Percentiles rank a stretch among this genome's conserved stretches.
These are phyloP conservation scores for Pyrrhia umbra DNA, from an alignment of 2,888 invertebrate species.

Conservation along the genomic window DNA sequence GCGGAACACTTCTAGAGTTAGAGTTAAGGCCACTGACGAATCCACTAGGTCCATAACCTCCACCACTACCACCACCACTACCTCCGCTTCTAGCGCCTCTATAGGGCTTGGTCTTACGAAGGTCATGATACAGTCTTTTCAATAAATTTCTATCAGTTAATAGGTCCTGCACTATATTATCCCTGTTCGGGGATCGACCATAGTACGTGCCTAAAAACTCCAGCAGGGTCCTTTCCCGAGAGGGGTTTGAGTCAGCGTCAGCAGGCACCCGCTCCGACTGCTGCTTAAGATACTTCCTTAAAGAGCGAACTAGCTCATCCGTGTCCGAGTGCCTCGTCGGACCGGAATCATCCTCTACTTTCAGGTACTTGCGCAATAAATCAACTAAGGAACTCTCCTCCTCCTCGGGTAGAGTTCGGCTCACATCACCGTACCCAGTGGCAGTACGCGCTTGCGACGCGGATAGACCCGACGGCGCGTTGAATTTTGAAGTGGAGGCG, in stretches of 20 bases:
- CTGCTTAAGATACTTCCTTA: slow-evolving; percentile 90
- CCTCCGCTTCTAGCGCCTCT: slow-evolving; percentile 81
- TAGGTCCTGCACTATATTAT: slow-evolving; percentile 93
- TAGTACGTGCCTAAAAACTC: slow-evolving; percentile 93
- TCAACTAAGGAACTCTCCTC: slow-evolving; percentile 91
- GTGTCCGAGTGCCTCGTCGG: slow-evolving; percentile 87
- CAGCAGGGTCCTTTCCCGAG: slow-evolving; percentile 88
- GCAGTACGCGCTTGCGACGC: slow-evolving; percentile 30
- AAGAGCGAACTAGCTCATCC: slow-evolving; percentile 91
- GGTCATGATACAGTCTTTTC: slow-evolving; percentile 93
- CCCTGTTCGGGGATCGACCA: slow-evolving; percentile 91
- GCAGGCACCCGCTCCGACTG: slow-evolving; percentile 78
- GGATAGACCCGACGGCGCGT: slow-evolving; percentile 34
- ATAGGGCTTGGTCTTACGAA: slow-evolving; percentile 91
- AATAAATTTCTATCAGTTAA: slow-evolving; percentile 93
- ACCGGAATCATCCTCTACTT: slow-evolving; percentile 88
- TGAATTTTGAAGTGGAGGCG: slow-evolving; percentile 73
- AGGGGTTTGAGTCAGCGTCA: slow-evolving; percentile 78
- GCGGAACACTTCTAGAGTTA: slow-evolving; percentile 71
- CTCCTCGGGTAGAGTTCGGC: slow-evolving; percentile 75
- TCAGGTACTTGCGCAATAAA: slow-evolving; percentile 92
- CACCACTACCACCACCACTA: slow-evolving; percentile 72
- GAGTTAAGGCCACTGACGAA: slow-evolving; percentile 84
- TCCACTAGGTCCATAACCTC: slow-evolving; percentile 82
- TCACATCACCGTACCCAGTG: slow-evolving; percentile 71